These are phyloP conservation scores for Agelastica alni DNA, from an alignment of 2,888 invertebrate genomes.

Conservation along the genomic window DNA sequence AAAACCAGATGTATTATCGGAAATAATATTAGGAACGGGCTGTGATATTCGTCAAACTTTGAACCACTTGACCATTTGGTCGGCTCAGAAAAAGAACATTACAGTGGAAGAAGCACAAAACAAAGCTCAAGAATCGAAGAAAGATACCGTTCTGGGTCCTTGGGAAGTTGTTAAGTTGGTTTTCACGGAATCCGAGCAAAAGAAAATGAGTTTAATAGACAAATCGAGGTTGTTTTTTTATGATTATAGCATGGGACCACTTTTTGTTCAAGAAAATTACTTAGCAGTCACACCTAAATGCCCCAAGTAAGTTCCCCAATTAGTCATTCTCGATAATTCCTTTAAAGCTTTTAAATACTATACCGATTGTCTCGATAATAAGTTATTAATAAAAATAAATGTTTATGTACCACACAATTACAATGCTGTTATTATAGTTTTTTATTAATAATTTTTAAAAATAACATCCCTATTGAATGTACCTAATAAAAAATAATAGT, in stretches of 20 bases:
- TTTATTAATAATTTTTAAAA: too few relatives aligned
- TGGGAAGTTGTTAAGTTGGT: slow-evolving; percentile 93
- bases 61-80: slow-evolving; percentile 85
- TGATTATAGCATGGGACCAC: slow-evolving; percentile 93
- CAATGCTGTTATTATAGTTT: too few relatives aligned
- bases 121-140: slow-evolving; percentile 68
- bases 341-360: too few relatives aligned
- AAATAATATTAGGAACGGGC: slow-evolving; percentile 84
- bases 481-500: too few relatives aligned
- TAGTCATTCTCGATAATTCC: too few relatives aligned
- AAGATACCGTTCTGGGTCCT: slow-evolving; percentile 87
- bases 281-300: slow-evolving; percentile 76
- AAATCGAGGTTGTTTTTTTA: slow-evolving; percentile 93
- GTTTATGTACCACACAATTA: too few relatives aligned
- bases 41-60: slow-evolving; percentile 94
- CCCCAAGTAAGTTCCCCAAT: slow-evolving; percentile 70
- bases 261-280: slow-evolving; percentile 99
- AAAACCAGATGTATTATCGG: slow-evolving; percentile 73
- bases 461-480: too few relatives aligned
- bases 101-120: slow-evolving; percentile 60
- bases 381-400: too few relatives aligned
- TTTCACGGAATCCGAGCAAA: slow-evolving; percentile 79
- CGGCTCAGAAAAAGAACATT: slow-evolving; percentile 60
- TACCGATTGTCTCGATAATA: too few relatives aligned
- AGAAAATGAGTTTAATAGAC: slow-evolving; percentile 76